Evolutionary conservation across 2,888 invertebrate genomes (phyloP).

Genomic region (Drosophila melanosoma): DNA sequence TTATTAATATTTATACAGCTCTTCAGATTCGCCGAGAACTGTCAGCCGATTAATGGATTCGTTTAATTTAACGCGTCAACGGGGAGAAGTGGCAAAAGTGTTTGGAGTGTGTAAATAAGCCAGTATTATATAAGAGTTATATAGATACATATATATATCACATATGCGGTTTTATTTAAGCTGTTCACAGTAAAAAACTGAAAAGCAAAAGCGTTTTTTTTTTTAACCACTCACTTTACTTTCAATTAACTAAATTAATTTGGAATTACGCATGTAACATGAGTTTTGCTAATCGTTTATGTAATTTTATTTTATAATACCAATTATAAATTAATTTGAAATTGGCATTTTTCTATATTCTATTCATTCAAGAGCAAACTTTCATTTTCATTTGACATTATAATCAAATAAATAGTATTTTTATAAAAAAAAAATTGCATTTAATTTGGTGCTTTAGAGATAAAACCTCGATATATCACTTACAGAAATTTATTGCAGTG

Average conservation of each 20-base stretch:
- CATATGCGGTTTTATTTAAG: background rate
- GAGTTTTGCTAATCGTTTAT: background rate
- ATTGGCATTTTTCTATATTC: background rate
- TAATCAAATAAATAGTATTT: background rate
- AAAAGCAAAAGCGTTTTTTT: background rate
- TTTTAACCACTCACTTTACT: background rate
- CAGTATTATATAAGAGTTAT: background rate
- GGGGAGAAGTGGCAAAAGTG: background rate
- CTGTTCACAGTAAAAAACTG: background rate
- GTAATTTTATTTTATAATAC: background rate
- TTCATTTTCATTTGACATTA: background rate
- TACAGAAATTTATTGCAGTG: background rate
- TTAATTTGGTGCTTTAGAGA: background rate
- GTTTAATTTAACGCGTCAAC: conserved; percentile 24
- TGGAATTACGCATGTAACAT: background rate
- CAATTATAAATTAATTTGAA: background rate
- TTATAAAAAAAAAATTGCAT: background rate
- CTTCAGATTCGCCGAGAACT: conserved; percentile 42
- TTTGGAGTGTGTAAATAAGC: too few relatives aligned
- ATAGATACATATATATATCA: background rate
- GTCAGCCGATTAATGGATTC: conserved; percentile 47
- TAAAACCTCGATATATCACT: background rate
- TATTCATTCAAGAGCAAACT: background rate
- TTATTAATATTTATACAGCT: conserved; percentile 78
- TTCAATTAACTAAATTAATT: background rate